Evolutionary conservation across 2,888 invertebrate species (phyloP).

Genomic region (Chloroclystis v-ata): DNA sequence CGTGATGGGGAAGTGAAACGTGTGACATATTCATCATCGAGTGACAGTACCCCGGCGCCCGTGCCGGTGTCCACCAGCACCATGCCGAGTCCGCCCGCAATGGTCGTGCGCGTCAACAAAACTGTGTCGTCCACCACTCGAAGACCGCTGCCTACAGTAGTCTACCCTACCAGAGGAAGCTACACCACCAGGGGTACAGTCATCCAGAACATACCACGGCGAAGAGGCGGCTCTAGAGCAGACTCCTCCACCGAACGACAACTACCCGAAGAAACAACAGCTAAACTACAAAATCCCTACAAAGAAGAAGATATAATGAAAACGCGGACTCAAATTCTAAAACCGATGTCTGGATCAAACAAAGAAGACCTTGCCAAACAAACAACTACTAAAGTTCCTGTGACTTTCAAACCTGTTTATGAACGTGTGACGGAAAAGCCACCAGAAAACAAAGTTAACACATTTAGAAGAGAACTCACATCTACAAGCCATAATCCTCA

Average conservation of each 20-base stretch:
- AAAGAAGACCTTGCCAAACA: slow-evolving; percentile 65
- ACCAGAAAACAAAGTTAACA: slow-evolving; percentile 74
- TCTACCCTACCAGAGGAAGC: slow-evolving; percentile 74
- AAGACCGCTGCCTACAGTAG: slow-evolving; percentile 68
- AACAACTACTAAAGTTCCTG: slow-evolving; percentile 58
- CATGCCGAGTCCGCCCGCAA: slow-evolving; percentile 61
- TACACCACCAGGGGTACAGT: slow-evolving; percentile 79
- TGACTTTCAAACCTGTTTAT: slow-evolving; percentile 73
- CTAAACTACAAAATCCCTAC: slow-evolving; percentile 55
- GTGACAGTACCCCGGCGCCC: slow-evolving; percentile 69
- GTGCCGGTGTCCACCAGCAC: slow-evolving; percentile 54
- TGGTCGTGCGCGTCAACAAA: slow-evolving; percentile 69
- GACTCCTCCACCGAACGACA: slow-evolving; percentile 53
- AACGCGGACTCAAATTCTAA: slow-evolving; percentile 57
- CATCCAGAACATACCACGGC: slow-evolving; percentile 81
- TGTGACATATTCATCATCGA: slow-evolving; percentile 82
- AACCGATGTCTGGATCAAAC: slow-evolving; percentile 50
- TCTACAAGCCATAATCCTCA: slow-evolving; percentile 78
- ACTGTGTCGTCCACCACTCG: slow-evolving; percentile 76
- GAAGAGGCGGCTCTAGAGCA: slow-evolving; percentile 62
- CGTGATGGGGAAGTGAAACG: slow-evolving; percentile 87
- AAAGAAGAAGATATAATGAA: slow-evolving; percentile 51
- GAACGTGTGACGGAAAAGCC: slow-evolving; percentile 70
- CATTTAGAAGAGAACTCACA: slow-evolving; percentile 80
- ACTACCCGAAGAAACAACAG: slow-evolving; percentile 53